Conservation (phyloP, 2,888 invertebrate species). For the Scaeva pyrastri region DNA sequence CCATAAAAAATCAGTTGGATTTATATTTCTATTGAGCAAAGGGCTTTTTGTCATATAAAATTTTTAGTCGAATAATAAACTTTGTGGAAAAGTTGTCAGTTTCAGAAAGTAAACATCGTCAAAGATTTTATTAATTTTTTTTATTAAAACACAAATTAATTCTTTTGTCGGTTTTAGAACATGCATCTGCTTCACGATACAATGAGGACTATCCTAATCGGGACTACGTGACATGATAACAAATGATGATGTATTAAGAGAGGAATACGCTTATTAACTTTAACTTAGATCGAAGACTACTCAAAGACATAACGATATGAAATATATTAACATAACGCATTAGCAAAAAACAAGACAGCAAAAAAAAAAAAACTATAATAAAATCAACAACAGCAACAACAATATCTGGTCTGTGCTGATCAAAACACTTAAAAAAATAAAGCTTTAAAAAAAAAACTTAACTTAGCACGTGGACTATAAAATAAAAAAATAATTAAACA, state of each 20-base stretch:
- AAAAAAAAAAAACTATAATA: slow-evolving; percentile 21
- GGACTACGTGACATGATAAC: slow-evolving; percentile 83
- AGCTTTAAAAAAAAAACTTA: slow-evolving; percentile 19
- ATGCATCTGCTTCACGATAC: slow-evolving; percentile 81
- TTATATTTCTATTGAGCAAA: too few species aligned
- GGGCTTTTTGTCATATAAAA: too few species aligned
- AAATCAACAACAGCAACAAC: slow-evolving; percentile 16
- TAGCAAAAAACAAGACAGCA: slow-evolving; percentile 5
- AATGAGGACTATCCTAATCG: slow-evolving; percentile 82
- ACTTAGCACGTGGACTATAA: slow-evolving; percentile 37
- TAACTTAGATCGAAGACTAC: slow-evolving; percentile 63
- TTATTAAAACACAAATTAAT: background rate
- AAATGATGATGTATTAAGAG: slow-evolving; percentile 71
- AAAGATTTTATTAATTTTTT: too few species aligned
- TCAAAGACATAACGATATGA: slow-evolving; percentile 48
- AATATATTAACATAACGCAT: slow-evolving; percentile 7
- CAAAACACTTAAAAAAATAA: slow-evolving; percentile 28
- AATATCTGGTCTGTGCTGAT: slow-evolving; percentile 22
- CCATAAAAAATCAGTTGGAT: too few species aligned
- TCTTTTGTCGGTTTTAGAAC: slow-evolving; percentile 59
- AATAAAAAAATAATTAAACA: slow-evolving; percentile 21
- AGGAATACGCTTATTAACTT: slow-evolving; percentile 73
- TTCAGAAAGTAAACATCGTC: too few species aligned
- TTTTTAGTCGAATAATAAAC: too few species aligned
- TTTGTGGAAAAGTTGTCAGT: too few species aligned